Percentiles rank a stretch among this genome's conserved stretches.
phyloP scores from a whole-genome alignment of 2,113 vertebrate species.

The Canis aureus region DNA sequence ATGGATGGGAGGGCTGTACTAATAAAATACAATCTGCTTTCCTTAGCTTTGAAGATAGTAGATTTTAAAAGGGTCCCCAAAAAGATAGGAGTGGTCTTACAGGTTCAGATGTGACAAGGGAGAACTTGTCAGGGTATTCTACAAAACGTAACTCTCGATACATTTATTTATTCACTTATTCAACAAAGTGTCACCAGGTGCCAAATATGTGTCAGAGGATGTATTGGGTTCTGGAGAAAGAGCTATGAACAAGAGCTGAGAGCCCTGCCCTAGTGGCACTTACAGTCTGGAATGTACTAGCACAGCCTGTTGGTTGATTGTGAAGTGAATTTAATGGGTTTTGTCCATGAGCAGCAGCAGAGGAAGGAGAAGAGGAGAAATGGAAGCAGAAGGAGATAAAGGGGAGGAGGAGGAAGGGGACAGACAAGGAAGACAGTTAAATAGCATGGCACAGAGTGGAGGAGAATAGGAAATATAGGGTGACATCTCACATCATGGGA shows the following conservation, averaged over 20 bases:
- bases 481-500: background rate
- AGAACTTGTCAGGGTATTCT: background rate
- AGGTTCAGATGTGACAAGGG: background rate
- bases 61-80: background rate
- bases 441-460: background rate
- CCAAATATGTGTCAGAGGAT: background rate
- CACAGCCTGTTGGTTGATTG: background rate
- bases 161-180: background rate
- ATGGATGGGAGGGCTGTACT: background rate
- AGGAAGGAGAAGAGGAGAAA: background rate
- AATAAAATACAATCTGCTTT: background rate
- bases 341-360: background rate
- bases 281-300: background rate
- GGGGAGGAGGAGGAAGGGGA: accelerated
- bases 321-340: background rate
- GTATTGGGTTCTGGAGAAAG: background rate
- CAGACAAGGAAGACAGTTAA: background rate
- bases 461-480: background rate
- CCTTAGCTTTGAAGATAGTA: background rate
- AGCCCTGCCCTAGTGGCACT: background rate
- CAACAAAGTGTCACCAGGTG: background rate
- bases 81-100: background rate
- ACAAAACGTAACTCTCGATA: background rate
- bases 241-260: background rate
- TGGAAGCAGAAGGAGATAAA: too few species aligned